Conservation (phyloP, 2,888 invertebrate genomes). For the Drosophila mimetica region DNA sequence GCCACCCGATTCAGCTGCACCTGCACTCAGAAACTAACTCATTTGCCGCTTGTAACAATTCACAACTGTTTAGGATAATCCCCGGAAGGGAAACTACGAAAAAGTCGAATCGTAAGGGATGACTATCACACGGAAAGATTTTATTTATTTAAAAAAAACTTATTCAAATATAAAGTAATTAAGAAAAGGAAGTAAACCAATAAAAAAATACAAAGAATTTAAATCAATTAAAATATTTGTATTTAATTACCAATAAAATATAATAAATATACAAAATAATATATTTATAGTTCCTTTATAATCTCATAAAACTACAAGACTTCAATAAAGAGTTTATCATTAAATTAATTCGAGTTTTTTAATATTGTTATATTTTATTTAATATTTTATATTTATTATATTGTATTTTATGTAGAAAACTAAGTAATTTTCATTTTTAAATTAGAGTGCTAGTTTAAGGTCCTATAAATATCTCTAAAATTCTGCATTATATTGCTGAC, state of each 20-base stretch:
- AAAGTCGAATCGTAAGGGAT: neutral
- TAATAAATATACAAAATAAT: neutral
- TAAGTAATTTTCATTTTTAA: too few species aligned
- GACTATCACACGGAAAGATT: neutral
- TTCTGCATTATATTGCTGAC: neutral
- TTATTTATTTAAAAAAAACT: neutral
- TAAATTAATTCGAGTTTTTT: too few species aligned
- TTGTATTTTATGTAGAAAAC: too few species aligned
- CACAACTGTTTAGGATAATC: neutral
- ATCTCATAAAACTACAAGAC: too few species aligned
- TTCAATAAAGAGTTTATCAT: too few species aligned
- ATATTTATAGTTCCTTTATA: too few species aligned
- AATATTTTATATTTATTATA: too few species aligned
- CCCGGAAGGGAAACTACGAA: neutral
- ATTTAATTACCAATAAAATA: neutral
- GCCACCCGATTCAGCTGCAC: neutral
- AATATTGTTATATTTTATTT: too few species aligned
- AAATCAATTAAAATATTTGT: too few species aligned
- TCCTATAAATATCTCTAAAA: neutral
- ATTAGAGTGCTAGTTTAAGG: too few species aligned
- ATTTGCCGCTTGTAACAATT: neutral
- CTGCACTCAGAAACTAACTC: conserved; percentile 7
- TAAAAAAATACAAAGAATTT: too few species aligned
- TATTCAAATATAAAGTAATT: too few species aligned
- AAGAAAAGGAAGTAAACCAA: neutral